Conservation (phyloP, 1,140 invertebrate genomes). For the Drosophila burlai region DNA sequence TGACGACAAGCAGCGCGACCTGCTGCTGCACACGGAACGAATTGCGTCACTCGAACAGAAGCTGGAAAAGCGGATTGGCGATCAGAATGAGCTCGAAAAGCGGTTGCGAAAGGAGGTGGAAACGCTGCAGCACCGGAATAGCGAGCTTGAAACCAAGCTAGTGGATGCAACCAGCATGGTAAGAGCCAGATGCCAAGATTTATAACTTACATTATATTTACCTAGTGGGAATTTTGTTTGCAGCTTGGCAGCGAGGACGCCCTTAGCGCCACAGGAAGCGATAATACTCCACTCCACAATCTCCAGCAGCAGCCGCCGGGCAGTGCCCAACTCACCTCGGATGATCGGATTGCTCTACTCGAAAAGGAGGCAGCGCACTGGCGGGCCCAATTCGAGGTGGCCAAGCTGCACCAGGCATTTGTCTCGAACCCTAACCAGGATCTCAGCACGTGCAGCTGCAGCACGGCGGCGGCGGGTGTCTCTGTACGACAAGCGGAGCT, state of each 20-base stretch:
- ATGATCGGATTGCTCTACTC: constrained; percentile 79
- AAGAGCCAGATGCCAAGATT: not conserved
- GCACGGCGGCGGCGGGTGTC: constrained; percentile 74
- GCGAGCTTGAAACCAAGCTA: constrained; percentile 84
- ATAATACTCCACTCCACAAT: constrained; percentile 76
- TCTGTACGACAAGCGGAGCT: constrained; percentile 50
- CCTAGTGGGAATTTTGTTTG: constrained; percentile 18
- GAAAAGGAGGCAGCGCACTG: constrained; percentile 88
- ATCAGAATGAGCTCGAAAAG: constrained; percentile 86
- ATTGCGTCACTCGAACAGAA: constrained; percentile 89
- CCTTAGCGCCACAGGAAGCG: constrained; percentile 86
- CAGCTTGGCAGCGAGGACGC: constrained; percentile 88
- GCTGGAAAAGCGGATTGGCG: constrained; percentile 87
- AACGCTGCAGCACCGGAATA: constrained; percentile 86
- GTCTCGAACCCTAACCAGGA: constrained; percentile 58
- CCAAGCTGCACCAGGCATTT: constrained; percentile 85
- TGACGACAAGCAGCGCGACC: constrained; percentile 90
- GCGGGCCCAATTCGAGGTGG: constrained; percentile 87
- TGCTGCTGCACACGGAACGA: constrained; percentile 88
- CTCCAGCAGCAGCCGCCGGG: constrained; percentile 33
- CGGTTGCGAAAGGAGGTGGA: constrained; percentile 86
- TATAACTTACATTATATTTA: not conserved
- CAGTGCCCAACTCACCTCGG: constrained; percentile 41
- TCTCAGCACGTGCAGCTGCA: constrained; percentile 72
- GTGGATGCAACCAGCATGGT: constrained; percentile 84